phyloP scores from a whole-genome alignment of 2,797 vertebrate genomes.

The Cynodonichthys magdalenae region DNA sequence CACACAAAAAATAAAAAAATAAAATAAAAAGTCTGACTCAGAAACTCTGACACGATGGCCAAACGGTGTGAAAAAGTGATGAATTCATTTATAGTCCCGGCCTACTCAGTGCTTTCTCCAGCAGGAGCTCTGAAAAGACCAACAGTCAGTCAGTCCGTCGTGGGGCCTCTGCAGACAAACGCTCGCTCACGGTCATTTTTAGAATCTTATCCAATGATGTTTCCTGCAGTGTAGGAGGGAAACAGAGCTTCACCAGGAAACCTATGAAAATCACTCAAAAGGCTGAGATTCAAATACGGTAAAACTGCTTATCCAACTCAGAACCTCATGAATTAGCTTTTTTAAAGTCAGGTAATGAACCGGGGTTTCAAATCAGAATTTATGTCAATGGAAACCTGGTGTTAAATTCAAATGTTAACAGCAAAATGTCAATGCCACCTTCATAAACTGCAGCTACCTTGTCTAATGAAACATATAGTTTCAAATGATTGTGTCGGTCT shows the following conservation, averaged over 20 bases:
- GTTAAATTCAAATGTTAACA: neutral
- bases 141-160: slow-evolving; percentile 58
- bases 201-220: slow-evolving; percentile 38
- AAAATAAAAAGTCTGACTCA: too few species aligned
- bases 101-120: slow-evolving; percentile 59
- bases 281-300: slow-evolving; percentile 2
- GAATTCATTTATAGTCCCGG: slow-evolving; percentile 52
- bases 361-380: neutral
- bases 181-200: slow-evolving; percentile 28
- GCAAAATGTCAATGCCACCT: neutral
- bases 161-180: slow-evolving; percentile 43
- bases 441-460: neutral
- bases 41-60: slow-evolving; percentile 41
- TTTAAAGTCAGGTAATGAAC: neutral
- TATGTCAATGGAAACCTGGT: neutral
- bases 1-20: slow-evolving; percentile 18
- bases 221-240: slow-evolving; percentile 48
- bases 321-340: neutral
- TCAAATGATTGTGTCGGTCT: too few species aligned
- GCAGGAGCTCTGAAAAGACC: slow-evolving; percentile 42
- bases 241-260: slow-evolving; percentile 41
- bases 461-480: neutral
- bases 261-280: slow-evolving; percentile 20
- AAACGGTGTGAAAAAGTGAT: slow-evolving; percentile 48
- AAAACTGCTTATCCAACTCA: slow-evolving; percentile 12